Base-by-base conservation (phyloP, 2,113 vertebrate species). In the Herpailurus yagouaroundi region DNA sequence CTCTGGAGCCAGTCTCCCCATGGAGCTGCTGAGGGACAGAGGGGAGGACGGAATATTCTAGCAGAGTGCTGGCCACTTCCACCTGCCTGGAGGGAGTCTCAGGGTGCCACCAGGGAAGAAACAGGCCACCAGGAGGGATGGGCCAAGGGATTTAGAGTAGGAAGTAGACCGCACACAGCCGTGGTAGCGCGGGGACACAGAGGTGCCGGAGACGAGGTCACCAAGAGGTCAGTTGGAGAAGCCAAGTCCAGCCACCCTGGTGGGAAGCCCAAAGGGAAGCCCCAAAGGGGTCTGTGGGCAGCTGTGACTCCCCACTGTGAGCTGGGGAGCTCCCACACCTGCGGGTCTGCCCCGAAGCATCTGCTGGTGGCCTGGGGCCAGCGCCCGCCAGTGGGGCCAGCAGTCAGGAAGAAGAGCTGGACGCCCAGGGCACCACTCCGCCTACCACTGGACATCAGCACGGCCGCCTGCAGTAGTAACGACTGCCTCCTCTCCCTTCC, bases 391-490 rank as follows among this genome's bases (percentile, higher is more conserved):
- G 8, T 41, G 9, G 33, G 29, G 41, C 21, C 38, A 15, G 50
- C 33, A 12, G 55, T 11, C 1, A 2, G 41, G 33, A 31, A 41
- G 36, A 29, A 77, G 68, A 63, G 19, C 38, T 60, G 48, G 55
- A 3, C 2, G 11, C 41, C 27, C 0, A 7, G 15, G 36, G 21
- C 29, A 31, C 15, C 0, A 1, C 29, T 27, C 10, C 36, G 7
- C 68, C 38, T 48, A 1, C 52, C 63, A 16, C 8, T 0, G 2
- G 29, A 21, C 31, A 48, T 1, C 14, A 3, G 9, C 41, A n/a
- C 1, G 2, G 60, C 23, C n/a, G 31, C 66, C 86, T 41, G 31
- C 55, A 60, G 77, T 5, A 8, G 36, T 1, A 5, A 50, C 1
- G 60, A 38, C 64, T 25, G 4, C 64, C 55, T 31, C 21, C 9